Evolutionary conservation across 1,140 invertebrate species (phyloP), one percentile per base, ranked within the genome.

Genomic region (Calephelis nemesis): DNA sequence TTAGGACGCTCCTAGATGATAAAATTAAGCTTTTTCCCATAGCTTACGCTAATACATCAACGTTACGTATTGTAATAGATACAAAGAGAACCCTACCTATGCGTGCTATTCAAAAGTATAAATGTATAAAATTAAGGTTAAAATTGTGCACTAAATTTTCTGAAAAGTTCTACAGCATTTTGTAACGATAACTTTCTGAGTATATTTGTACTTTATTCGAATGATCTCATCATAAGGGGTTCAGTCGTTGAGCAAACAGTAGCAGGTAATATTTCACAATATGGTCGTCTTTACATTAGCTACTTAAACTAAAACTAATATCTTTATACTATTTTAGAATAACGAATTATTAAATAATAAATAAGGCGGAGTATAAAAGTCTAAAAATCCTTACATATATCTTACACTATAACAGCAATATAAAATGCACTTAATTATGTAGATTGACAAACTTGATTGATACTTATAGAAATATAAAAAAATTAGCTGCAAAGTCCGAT

Each of bases 301-400:
- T 58, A 39, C 19, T 58, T 19, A 19, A 58, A 58, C 19, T 58
- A 58, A 58, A 58, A 58, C 19, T 30, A 30, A 58, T 30, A 30
- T 39, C 30, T 58, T 30, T 58, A 58, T 9, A 58, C 15, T 58
- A 58, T 19, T 58, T 58, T 39, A 58, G 54, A 58, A 58, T 39
- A 39, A 58, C 30, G 30, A 58, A 39, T 58, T 58, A 58, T 30
- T 58, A 58, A 58, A 58, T 39, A 58, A 58, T 58, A 45, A 30
- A 58, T 58, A 58, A 58, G 54, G 54, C 54, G 54, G 54, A 58
- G 54, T 58, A 58, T 58, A 58, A 58, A 58, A 58, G 54, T 58
- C 54, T 39, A 58, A 58, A 58, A 58, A 39, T 58, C 30, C 52
- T 58, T 58, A 58, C 9, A 7, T 54, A 45, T 45, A 58, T 30